Evolutionary conservation across 2,113 vertebrate genomes (phyloP).

Genomic region (Uria aalge): DNA sequence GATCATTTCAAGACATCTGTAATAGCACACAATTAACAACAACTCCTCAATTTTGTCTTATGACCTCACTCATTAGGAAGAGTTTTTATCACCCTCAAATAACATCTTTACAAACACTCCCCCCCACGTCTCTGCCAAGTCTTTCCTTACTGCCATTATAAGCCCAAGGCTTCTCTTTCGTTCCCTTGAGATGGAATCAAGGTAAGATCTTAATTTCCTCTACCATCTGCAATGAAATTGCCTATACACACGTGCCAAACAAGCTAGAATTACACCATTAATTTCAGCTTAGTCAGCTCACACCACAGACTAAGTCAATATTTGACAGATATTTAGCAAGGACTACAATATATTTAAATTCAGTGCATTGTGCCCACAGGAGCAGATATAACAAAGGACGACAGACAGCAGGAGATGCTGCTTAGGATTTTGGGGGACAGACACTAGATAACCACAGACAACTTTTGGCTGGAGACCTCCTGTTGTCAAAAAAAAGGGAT

Average conservation of each 20-base stretch:
- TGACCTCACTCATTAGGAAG: constrained; percentile 7
- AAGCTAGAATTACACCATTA: neutral
- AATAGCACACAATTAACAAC: neutral
- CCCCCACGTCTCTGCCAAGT: neutral
- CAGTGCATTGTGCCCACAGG: neutral
- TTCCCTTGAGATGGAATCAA: neutral
- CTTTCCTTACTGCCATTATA: neutral
- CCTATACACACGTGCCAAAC: neutral
- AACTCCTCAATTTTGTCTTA: constrained; percentile 3
- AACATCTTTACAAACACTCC: neutral
- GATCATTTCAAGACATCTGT: neutral
- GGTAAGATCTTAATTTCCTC: constrained; percentile 27
- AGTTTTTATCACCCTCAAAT: neutral
- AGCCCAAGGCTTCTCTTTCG: neutral
- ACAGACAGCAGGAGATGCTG: neutral
- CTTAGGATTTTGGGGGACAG: neutral
- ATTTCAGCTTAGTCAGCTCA: constrained; percentile 29
- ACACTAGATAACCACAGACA: neutral
- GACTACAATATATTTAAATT: neutral
- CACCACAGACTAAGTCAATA: neutral
- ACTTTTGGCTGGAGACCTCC: neutral
- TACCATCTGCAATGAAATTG: neutral
- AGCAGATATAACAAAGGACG: neutral
- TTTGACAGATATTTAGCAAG: constrained; percentile 7
- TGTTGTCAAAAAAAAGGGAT: neutral